Conservation (phyloP, 2,113 vertebrate genomes). For the Platysternon megacephalum region DNA sequence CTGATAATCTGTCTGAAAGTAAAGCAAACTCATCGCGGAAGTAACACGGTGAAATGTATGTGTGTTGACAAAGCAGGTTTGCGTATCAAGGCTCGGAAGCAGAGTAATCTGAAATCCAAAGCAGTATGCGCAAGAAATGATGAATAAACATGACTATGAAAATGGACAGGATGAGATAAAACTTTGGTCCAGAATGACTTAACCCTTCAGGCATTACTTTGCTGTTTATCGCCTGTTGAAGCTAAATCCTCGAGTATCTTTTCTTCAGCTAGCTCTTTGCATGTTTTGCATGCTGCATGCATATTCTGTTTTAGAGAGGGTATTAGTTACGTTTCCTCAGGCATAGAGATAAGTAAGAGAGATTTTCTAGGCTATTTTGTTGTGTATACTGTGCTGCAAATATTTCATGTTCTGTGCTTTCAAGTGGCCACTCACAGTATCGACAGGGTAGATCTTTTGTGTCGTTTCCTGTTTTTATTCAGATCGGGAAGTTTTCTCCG, state of each 20-base stretch:
- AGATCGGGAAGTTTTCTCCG: neutral
- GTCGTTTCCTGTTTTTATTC: conserved; percentile 26
- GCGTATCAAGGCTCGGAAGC: neutral
- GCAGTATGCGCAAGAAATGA: neutral
- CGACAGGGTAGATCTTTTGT: neutral
- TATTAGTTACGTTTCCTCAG: neutral
- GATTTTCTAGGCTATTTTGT: neutral
- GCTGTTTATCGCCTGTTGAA: neutral
- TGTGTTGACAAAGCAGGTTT: neutral
- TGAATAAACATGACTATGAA: neutral
- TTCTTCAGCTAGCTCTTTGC: neutral
- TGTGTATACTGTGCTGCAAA: neutral
- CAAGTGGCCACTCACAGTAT: neutral
- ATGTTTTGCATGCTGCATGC: neutral
- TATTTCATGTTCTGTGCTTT: neutral
- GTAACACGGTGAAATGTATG: neutral
- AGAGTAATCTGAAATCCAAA: neutral
- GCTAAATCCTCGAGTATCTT: neutral
- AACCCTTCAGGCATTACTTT: neutral
- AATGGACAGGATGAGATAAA: neutral
- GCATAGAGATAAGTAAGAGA: neutral
- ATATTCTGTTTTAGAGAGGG: neutral
- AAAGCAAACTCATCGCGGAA: neutral
- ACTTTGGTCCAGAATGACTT: neutral
- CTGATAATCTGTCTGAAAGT: neutral